Base-by-base conservation (phyloP, 2,113 vertebrate genomes). In the Indicator indicator region DNA sequence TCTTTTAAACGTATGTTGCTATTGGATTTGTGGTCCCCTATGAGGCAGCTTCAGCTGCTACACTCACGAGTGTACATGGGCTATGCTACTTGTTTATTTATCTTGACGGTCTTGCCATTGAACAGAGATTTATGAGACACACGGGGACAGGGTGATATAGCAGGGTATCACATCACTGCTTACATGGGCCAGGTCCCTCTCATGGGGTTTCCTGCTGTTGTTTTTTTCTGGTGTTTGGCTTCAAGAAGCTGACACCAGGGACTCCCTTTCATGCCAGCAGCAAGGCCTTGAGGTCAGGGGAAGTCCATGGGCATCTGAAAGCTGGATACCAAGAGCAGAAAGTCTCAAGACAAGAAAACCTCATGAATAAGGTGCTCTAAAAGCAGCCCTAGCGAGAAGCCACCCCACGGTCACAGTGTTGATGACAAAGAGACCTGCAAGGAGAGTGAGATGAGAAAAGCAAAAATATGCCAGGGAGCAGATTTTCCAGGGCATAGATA, bases 381-480 rank as follows among this genome's bases (percentile, higher is more conserved):
- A 82, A 73, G 28, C 30, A 86, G 7, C 6, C 7, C 44, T 23
- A 20, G 28, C 1, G 3, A 69, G 33, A 9, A 64, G 19, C 15
- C 15, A 52, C 19, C 11, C 1, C 36, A 30, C 27, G 15, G 56
- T 42, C 24, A 32, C 2, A 1, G 7, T 19, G 8, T 2, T 80
- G 24, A 9, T 30, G 18, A 48, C 10, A 62, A 40, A n/a, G 26
- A 15, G 19, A 76, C 17, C 9, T 48, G 19, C 4, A 82, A 17
- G 16, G 44, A 67, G 1, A 0, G 8, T 0, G 1, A 52, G 44
- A 60, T 33, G 16, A 85, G 28, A 23, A 69, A 56, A 48, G 9
- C 8, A 75, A 69, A 64, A 64, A 6, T 9, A 68, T 3, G 2
- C 11, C 15, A 24, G 5, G 27, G 20, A 72, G 21, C 10, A 9